Evolutionary conservation across 35 echinoderm and acorn worm species (phyloP).

Genomic region (Apostichopus californicus): DNA sequence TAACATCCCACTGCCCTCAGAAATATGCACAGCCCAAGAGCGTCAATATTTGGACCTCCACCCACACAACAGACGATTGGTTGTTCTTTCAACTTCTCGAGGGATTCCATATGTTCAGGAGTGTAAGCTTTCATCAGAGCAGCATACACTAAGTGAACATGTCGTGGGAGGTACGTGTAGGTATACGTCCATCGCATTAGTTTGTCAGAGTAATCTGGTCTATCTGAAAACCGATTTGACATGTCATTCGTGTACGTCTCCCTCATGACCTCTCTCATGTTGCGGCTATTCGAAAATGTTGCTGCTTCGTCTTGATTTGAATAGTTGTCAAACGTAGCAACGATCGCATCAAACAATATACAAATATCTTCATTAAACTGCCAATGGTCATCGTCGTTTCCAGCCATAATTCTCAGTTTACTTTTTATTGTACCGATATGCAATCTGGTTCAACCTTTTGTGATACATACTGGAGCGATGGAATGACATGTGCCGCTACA

Average conservation of each 20-base stretch:
- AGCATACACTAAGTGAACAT: not conserved
- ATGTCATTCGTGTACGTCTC: not conserved
- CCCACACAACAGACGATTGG: not conserved
- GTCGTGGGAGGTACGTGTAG: not conserved
- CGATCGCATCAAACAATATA: not conserved
- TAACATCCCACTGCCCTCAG: not conserved
- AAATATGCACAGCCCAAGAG: not conserved
- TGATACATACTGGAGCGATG: too few species aligned
- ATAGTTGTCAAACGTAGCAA: not conserved
- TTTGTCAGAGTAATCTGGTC: not conserved
- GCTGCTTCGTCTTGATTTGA: not conserved
- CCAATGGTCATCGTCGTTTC: not conserved
- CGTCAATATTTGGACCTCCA: not conserved
- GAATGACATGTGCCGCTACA: too few species aligned
- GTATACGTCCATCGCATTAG: not conserved
- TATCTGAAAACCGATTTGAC: not conserved
- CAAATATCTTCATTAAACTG: not conserved
- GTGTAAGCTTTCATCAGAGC: not conserved
- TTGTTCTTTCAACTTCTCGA: not conserved
- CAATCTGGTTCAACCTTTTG: too few species aligned
- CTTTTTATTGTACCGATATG: too few species aligned
- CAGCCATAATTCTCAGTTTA: not conserved
- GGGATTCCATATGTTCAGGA: not conserved
- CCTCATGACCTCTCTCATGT: not conserved
- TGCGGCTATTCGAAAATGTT: not conserved